Evolutionary conservation across 2,797 vertebrate species (phyloP).

Genomic region (Rallus crepitans): DNA sequence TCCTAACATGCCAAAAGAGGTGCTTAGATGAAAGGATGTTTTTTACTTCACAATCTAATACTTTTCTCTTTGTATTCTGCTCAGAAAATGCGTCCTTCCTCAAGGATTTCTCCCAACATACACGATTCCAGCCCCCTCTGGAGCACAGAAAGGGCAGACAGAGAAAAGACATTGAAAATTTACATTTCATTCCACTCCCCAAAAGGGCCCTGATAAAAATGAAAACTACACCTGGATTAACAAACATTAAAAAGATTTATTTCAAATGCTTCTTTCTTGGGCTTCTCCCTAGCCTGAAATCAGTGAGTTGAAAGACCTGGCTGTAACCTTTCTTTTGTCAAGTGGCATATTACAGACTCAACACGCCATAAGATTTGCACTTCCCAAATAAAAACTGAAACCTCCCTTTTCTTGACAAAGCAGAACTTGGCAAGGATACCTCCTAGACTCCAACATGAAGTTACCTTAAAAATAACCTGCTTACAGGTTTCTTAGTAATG

Average conservation of each 20-base stretch:
- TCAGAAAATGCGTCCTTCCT: not conserved
- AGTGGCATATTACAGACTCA: not conserved
- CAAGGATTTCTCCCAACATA: not conserved
- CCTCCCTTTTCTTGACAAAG: not conserved
- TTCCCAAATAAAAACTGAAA: not conserved
- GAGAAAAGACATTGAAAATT: not conserved
- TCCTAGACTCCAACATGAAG: not conserved
- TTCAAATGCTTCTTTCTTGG: not conserved
- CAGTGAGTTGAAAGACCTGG: not conserved
- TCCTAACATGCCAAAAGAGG: not conserved
- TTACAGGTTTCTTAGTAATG: rapidly evolving
- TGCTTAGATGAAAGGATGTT: not conserved
- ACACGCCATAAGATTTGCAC: not conserved
- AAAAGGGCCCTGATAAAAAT: not conserved
- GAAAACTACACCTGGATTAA: not conserved
- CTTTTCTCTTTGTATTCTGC: not conserved
- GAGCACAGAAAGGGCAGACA: not conserved
- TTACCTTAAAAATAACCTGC: not conserved
- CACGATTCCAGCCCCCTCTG: not conserved
- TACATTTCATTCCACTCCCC: not conserved
- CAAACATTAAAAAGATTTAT: not conserved
- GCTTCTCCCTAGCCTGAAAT: not conserved
- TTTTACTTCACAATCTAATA: not conserved
- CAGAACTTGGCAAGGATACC: not conserved
- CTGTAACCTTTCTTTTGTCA: not conserved